Base-by-base conservation (phyloP, 30 jellyfish, hydroid and myxozoan species). In the Morbakka virulenta region DNA sequence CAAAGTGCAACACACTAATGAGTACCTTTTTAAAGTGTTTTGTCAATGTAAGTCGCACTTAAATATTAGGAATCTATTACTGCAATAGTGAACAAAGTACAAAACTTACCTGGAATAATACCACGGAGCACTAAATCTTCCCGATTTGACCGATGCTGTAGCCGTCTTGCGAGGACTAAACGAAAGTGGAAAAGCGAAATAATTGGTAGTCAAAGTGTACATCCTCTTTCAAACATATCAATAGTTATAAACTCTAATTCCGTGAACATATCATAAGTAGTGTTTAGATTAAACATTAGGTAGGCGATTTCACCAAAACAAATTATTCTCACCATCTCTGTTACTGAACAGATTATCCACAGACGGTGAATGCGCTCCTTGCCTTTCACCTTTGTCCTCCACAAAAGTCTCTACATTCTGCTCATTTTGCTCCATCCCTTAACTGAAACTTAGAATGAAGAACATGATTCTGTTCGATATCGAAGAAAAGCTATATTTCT, bases 341-440 rank as follows among this genome's bases (percentile, higher is more conserved):
- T 90, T 90, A 85, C 97, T 90, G 68, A 80, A 90, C 67, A 90
- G 74, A 67, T 90, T 90, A 32, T 90, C 97, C 2, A 84, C 64
- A 23, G 97, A 90, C 4, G 97, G 97, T 0, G 97, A 77, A 64
- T 31, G 63, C 47, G 23, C 65, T 52, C 77, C 79, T 41, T 41
- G 9, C 57, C 57, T 41, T 41, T 41, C 57, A 41, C 57, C 57
- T 41, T 41, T 41, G 57, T 41, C 57, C 57, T 41, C 57, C 57
- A 17, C 17, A 6, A 41, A 17, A 41, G 9, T 9, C 13, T 41
- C 57, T 17, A 41, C 9, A 41, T 17, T 41, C 13, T 41, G 57
- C 57, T 41, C 57, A 41, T 41, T 41, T 41, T 41, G 13, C 9
- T 41, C 57, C 57, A 41, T 41, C 57, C 57, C 17, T 41, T 41